These are phyloP conservation scores for Sitta europaea DNA, from an alignment of 2,113 vertebrate species.

Conservation along the genomic window DNA sequence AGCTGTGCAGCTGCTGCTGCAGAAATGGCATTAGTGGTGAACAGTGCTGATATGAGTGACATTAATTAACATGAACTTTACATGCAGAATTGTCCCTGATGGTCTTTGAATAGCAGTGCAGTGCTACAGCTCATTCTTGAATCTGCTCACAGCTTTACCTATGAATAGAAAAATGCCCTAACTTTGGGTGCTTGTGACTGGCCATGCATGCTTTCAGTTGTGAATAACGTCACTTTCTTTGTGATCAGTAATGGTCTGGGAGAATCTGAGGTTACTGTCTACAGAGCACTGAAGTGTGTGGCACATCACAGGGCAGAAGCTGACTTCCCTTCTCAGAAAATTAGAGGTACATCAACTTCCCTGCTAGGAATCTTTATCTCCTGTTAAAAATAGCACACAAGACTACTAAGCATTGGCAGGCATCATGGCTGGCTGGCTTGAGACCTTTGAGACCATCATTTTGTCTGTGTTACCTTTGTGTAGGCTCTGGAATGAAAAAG, in stretches of 20 bases:
- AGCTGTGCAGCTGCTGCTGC: background rate
- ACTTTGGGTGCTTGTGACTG: background rate
- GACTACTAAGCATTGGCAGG: background rate
- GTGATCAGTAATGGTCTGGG: background rate
- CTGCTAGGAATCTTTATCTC: background rate
- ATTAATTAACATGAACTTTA: background rate
- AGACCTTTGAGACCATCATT: background rate
- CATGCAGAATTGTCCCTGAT: background rate
- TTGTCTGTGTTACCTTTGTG: background rate
- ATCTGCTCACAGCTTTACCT: background rate
- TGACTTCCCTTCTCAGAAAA: slow-evolving; percentile 9
- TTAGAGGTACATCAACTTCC: background rate
- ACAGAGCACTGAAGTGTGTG: background rate
- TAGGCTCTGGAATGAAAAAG: background rate
- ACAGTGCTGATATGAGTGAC: background rate
- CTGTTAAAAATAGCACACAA: background rate
- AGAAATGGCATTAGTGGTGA: background rate
- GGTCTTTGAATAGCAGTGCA: background rate
- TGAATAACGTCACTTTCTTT: background rate
- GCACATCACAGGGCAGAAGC: background rate
- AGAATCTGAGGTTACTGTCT: background rate
- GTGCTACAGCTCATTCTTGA: background rate
- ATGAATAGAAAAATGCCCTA: background rate
- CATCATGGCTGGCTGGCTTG: background rate
- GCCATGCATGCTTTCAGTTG: background rate